A percentile compares a stretch with the other conserved stretches of the same genome.
These are phyloP conservation scores for Cantharis rufa DNA, from an alignment of 2,888 invertebrate genomes.

Conservation along the genomic window DNA sequence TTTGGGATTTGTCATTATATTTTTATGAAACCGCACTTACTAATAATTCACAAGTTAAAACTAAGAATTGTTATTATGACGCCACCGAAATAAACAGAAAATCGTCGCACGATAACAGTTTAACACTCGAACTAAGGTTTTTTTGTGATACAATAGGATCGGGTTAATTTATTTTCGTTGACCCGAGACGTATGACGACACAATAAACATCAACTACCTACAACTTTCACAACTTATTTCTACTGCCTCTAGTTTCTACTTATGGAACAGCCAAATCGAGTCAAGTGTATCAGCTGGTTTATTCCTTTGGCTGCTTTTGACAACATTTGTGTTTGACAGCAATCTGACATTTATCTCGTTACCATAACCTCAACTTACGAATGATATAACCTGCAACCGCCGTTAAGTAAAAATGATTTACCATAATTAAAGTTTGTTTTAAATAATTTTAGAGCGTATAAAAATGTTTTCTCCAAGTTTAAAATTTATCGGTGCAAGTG, in stretches of 20 bases:
- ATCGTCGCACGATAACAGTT: not conserved
- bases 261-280: not conserved
- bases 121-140: not conserved
- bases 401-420: not conserved
- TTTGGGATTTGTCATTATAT: constrained; percentile 42
- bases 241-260: not conserved
- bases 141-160: not conserved
- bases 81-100: not conserved
- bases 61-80: not conserved
- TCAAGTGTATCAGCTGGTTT: not conserved
- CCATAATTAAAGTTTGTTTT: not conserved
- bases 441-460: not conserved
- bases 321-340: not conserved
- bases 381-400: not conserved
- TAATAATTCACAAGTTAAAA: not conserved
- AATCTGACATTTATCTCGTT: not conserved
- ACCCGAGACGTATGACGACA: not conserved
- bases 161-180: not conserved
- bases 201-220: not conserved
- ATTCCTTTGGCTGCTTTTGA: not conserved
- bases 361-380: not conserved
- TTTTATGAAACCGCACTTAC: not conserved
- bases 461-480: not conserved
- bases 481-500: not conserved
- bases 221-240: not conserved